Percentiles rank a stretch among this genome's conserved stretches.
Conservation (phyloP, 1,140 invertebrate species). For the Magallana ariakensis region DNA sequence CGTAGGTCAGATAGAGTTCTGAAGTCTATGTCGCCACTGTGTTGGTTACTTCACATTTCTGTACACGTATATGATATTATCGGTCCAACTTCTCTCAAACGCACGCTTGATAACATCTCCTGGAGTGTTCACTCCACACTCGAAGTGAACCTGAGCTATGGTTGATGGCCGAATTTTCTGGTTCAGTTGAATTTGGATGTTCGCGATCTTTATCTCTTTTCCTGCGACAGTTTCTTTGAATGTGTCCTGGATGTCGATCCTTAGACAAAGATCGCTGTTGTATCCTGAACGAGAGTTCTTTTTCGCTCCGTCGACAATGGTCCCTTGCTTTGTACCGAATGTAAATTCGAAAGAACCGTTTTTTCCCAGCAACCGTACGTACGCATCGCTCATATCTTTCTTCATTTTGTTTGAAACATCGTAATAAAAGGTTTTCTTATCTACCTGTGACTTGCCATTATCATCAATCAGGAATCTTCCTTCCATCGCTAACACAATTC, state of each 20-base stretch:
- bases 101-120: neutral
- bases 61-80: neutral
- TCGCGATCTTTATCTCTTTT: neutral
- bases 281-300: neutral
- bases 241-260: neutral
- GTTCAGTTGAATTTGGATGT: neutral
- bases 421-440: too few relatives aligned
- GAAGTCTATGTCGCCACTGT: too few relatives aligned
- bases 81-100: neutral
- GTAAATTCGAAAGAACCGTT: too few relatives aligned
- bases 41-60: too few relatives aligned
- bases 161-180: neutral
- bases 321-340: neutral
- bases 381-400: too few relatives aligned
- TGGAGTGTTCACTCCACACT: neutral
- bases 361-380: too few relatives aligned
- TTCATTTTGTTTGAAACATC: too few relatives aligned
- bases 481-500: too few relatives aligned
- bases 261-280: neutral
- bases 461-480: too few relatives aligned
- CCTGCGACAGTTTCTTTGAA: neutral
- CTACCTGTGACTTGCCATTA: too few relatives aligned
- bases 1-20: too few relatives aligned
- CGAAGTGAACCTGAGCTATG: neutral
- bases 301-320: neutral